A percentile compares a stretch with the other conserved stretches of the same genome.
Conservation (phyloP, 2,888 invertebrate species). For the Cantharis nigra region DNA sequence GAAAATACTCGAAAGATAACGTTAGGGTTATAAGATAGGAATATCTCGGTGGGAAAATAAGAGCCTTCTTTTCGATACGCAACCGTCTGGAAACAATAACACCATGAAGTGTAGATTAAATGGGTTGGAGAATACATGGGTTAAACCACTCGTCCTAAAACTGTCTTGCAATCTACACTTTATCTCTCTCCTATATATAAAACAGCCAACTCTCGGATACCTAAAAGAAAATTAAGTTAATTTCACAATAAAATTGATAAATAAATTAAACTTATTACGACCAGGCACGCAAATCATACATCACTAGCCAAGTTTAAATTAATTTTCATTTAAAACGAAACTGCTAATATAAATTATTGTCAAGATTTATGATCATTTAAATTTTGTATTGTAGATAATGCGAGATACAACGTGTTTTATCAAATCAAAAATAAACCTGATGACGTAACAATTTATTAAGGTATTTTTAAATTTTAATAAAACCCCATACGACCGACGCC, state of each 20-base stretch:
- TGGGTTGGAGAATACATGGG: constrained; percentile 19
- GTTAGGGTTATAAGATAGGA: constrained; percentile 15
- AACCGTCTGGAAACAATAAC: constrained; percentile 35
- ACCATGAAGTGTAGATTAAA: constrained; percentile 36
- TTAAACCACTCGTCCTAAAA: constrained; percentile 26
- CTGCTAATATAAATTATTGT: constrained; percentile 3
- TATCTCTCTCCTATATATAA: background rate
- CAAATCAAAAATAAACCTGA: background rate
- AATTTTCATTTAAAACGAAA: constrained; percentile 1
- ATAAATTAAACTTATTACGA: constrained; percentile 2
- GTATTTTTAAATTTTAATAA: background rate
- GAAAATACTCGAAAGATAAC: constrained; percentile 19
- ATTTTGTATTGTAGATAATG: background rate
- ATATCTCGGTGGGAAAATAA: background rate
- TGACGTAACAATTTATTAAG: background rate
- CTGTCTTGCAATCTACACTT: constrained; percentile 16
- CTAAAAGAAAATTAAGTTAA: background rate
- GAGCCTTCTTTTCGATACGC: constrained; percentile 22
- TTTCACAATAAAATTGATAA: background rate
- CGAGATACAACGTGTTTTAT: background rate
- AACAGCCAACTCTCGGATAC: background rate
- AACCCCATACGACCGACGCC: background rate
- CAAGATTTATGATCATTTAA: background rate
- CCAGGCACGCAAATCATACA: background rate
- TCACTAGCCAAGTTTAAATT: background rate